A percentile compares a stretch with the other conserved stretches of the same genome.
Conservation (phyloP, 2,888 invertebrate genomes). For the Coelogynopora nodosa region DNA sequence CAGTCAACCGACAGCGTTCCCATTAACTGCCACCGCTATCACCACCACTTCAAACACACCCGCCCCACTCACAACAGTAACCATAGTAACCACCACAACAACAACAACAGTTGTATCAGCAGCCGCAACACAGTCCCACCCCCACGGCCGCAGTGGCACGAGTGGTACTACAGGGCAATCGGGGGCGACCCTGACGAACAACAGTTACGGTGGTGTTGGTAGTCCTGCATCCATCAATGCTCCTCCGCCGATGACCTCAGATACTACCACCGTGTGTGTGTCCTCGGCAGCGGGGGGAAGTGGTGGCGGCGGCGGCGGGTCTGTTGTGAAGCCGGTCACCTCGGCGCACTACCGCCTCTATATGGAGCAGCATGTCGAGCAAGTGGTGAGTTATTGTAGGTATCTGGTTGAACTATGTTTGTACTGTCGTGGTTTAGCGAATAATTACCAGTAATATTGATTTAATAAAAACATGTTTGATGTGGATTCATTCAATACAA, state of each 20-base stretch:
- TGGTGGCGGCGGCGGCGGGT: background rate
- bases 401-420: no score
- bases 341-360: conserved; percentile 37
- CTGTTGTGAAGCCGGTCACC: conserved; percentile 29
- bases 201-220: background rate
- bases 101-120: background rate
- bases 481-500: no score
- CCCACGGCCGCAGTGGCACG: no score
- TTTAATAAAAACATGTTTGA: no score
- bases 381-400: conserved; percentile 24
- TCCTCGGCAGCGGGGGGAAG: background rate
- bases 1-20: background rate
- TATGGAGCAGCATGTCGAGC: conserved; percentile 41
- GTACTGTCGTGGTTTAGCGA: no score
- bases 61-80: background rate
- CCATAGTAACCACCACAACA: background rate
- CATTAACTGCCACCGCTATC: background rate
- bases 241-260: no score
- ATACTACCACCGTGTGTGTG: background rate
- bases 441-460: no score
- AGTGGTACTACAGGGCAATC: no score
- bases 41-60: background rate
- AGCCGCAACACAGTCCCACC: background rate
- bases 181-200: no score
- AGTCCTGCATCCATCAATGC: no score